A percentile compares a stretch with the other conserved stretches of the same genome.
Conservation (phyloP, 1,140 invertebrate genomes). For the Phocides pigmalion region DNA sequence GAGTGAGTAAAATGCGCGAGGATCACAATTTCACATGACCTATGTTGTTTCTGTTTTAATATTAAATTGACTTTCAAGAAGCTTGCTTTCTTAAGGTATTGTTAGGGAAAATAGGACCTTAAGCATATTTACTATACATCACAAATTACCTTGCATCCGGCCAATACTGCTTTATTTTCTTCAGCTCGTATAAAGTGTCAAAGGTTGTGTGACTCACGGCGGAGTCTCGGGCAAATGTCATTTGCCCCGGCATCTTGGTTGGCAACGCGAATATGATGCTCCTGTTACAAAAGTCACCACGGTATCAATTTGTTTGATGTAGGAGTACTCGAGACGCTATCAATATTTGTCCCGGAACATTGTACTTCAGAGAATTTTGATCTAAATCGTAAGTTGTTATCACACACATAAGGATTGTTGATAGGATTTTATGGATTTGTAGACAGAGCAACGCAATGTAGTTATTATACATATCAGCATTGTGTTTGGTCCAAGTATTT, state of each 20-base stretch:
- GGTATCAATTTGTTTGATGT: constrained; percentile 12
- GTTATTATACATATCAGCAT: no score
- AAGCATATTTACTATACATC: neutral
- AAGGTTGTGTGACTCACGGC: constrained; percentile 52
- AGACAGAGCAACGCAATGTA: no score
- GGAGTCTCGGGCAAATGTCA: constrained; percentile 49
- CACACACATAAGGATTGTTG: no score
- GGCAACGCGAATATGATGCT: constrained; percentile 57
- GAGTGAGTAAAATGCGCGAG: no score
- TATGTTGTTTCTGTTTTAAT: no score
- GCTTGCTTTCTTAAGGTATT: no score
- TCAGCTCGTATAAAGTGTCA: constrained; percentile 48
- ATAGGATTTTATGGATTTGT: no score
- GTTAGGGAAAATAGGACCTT: no score
- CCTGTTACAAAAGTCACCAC: constrained; percentile 38
- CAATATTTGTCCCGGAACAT: constrained; percentile 11
- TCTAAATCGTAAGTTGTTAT: no score
- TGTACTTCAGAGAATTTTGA: constrained; percentile 7
- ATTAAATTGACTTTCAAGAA: no score
- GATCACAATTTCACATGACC: no score
- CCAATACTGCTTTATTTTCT: constrained; percentile 54
- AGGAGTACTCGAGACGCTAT: neutral
- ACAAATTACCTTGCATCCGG: constrained; percentile 46
- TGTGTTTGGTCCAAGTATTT: no score
- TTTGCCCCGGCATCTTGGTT: constrained; percentile 51